Base-by-base conservation (phyloP, 2,888 invertebrate species). In the Drosophila siamana region DNA sequence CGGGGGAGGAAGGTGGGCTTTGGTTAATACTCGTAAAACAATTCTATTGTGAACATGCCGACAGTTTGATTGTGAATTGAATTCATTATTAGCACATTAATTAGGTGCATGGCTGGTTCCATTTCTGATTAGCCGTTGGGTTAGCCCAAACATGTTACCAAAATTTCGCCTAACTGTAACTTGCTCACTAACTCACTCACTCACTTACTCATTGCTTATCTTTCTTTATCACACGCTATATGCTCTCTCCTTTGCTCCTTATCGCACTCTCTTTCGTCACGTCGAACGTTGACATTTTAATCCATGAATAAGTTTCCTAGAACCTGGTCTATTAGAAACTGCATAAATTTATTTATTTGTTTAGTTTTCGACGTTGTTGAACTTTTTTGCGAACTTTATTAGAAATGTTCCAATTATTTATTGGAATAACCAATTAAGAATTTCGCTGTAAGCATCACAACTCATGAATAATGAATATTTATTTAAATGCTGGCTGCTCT, bases 81-180 rank as follows among this genome's bases (percentile, higher is more conserved):
- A 78, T 82, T 66, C 69, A 67, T 78, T 82, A 60, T 74, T 60
- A 65, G 66, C 47, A 64, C 63, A 75, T 82, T 81, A 82, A 81
- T 86, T 78, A 78, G 63, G n/a, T n/a, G n/a, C n/a, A n/a, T n/a
- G 63, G 51, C 70, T 52, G 41, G 33, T 44, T 19, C 13, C 43
- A 50, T 26, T 19, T 44, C 65, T 74, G 76, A 79, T 79, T 82
- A 74, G 54, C 33, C 26, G 24, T 47, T 33, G 44, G 38, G 36
- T 28, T 60, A 46, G 26, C 57, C 33, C 36, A 56, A 64, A 51
- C 59, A 59, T 36, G 63, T 59, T 65, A 16, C 19, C 38, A 38
- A 24, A 47, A 57, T 48, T 38, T 48, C 41, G 7, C 9, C 11
- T 54, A 69, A 41, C 55, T 38, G 44, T 56, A 46, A 44, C 41